phyloP scores from a whole-genome alignment of 2,113 vertebrate genomes.

The Bagarius yarrelli region DNA sequence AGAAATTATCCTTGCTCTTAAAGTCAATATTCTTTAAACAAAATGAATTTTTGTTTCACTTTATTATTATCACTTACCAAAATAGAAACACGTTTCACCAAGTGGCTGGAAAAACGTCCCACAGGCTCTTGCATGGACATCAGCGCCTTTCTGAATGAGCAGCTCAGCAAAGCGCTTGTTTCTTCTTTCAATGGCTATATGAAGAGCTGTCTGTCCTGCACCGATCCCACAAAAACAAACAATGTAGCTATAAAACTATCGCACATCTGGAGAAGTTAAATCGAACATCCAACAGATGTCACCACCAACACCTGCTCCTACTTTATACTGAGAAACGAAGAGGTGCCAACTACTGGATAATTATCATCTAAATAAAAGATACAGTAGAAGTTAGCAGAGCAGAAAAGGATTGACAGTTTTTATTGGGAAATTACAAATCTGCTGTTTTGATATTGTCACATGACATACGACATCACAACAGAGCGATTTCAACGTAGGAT shows the following conservation, averaged over 20 bases:
- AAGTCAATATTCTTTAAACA: not conserved
- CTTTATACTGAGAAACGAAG: not conserved
- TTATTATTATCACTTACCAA: slow-evolving; percentile 74
- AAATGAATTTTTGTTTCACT: not conserved
- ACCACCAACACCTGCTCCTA: not conserved
- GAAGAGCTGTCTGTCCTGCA: slow-evolving; percentile 90
- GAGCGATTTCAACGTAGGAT: no score
- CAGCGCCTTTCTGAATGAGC: slow-evolving; percentile 84
- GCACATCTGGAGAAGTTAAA: not conserved
- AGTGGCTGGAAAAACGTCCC: slow-evolving; percentile 91
- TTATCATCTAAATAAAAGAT: not conserved
- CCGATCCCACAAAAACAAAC: slow-evolving; percentile 1
- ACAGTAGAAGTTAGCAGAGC: not conserved
- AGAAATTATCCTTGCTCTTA: not conserved
- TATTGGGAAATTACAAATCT: not conserved
- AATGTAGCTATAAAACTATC: not conserved
- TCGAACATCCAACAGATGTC: not conserved
- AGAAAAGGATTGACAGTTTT: not conserved
- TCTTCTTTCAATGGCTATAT: slow-evolving; percentile 92
- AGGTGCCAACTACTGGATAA: not conserved
- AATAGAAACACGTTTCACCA: slow-evolving; percentile 86
- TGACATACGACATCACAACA: no score
- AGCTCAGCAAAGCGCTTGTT: slow-evolving; percentile 80
- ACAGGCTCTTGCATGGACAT: slow-evolving; percentile 85
- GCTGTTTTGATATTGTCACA: not conserved